These are phyloP conservation scores for Spermophilus dauricus DNA, from an alignment of 2,113 vertebrate genomes.

Conservation along the genomic window DNA sequence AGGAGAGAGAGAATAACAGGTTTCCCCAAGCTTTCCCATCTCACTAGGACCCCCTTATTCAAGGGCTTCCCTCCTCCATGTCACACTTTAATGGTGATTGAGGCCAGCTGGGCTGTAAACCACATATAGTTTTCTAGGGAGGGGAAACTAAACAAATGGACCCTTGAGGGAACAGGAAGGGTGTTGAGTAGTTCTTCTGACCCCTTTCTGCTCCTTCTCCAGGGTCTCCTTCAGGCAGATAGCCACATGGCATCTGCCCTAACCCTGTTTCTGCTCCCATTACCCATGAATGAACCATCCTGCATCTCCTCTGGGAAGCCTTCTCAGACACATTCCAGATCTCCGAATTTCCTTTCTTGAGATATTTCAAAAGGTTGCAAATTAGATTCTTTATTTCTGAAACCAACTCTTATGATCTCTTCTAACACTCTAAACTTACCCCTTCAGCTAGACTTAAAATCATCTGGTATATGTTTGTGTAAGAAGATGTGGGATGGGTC, in stretches of 20 bases:
- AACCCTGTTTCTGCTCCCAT: accelerated
- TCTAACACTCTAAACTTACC: neutral
- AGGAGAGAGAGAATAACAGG: neutral
- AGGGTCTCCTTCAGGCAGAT: neutral
- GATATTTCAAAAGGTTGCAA: neutral
- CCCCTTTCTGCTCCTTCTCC: neutral
- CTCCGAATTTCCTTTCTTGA: neutral
- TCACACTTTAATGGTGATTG: neutral
- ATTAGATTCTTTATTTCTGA: neutral
- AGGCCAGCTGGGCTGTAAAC: too few species aligned
- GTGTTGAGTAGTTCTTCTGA: neutral
- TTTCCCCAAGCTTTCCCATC: neutral
- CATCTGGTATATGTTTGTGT: neutral
- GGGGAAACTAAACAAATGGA: neutral
- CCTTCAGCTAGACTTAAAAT: neutral
- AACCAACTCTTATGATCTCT: neutral
- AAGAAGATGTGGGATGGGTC: neutral
- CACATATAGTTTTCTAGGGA: neutral
- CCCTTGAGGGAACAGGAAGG: neutral
- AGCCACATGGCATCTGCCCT: accelerated
- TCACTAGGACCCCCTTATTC: neutral
- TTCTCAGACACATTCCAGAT: neutral
- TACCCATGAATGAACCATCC: neutral
- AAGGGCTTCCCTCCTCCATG: neutral
- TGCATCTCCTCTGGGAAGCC: neutral